phyloP scores from a whole-genome alignment of 2,113 vertebrate species.

The Pongo pygmaeus region DNA sequence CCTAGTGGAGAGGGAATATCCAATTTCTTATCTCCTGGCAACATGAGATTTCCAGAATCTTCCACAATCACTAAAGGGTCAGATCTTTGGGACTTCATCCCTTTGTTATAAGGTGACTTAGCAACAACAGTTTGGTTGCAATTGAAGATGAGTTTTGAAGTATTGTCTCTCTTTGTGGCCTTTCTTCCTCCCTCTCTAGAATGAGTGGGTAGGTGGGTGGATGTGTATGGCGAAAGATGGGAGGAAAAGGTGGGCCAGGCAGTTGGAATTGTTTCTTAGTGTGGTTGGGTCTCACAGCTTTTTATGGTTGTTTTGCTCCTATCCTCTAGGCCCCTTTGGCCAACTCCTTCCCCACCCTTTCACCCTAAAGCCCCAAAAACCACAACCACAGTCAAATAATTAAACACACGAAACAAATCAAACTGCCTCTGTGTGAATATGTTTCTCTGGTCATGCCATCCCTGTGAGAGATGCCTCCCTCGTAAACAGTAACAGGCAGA shows the following conservation, averaged over 20 bases:
- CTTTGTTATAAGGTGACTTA: background rate
- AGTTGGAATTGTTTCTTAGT: conserved; percentile 8
- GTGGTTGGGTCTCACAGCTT: conserved; percentile 15
- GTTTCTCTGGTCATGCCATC: conserved; percentile 60
- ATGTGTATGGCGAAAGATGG: background rate
- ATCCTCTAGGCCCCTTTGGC: background rate
- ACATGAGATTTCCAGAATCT: background rate
- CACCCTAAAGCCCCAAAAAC: conserved; percentile 43
- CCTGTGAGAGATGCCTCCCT: background rate
- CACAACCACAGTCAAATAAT: conserved; percentile 64
- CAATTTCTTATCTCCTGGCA: background rate
- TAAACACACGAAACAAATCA: conserved; percentile 45
- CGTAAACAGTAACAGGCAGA: background rate
- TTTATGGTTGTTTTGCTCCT: conserved; percentile 35
- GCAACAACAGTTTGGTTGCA: background rate
- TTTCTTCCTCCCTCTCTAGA: background rate
- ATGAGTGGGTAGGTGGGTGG: background rate
- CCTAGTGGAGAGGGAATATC: background rate
- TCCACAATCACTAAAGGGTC: background rate
- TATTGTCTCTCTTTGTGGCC: background rate
- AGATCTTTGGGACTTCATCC: background rate
- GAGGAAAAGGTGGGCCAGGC: background rate
- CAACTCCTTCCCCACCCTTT: conserved; percentile 23
- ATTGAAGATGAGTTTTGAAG: conserved; percentile 6
- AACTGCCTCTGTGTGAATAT: conserved; percentile 47